Conservation (phyloP, 2,888 invertebrate genomes). For the Vannuccia rotundouncinata region DNA sequence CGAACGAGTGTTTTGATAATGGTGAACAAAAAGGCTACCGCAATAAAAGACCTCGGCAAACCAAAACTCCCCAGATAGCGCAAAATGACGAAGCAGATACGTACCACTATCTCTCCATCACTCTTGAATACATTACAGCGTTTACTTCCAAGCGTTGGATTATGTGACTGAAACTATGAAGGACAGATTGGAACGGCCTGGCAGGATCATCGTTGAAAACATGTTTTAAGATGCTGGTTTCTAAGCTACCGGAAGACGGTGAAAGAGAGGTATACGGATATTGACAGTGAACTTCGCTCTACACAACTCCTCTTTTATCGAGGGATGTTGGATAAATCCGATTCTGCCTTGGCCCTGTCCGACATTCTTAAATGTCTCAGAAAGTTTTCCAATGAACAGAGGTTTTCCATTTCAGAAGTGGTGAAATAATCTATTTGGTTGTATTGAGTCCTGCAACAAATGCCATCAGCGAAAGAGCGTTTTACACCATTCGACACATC, state of each 20-base stretch:
- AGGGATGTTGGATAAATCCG: not conserved
- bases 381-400: not conserved
- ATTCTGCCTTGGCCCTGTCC: too few species aligned
- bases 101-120: not conserved
- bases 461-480: not conserved
- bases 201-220: not conserved
- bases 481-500: not conserved
- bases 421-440: not conserved
- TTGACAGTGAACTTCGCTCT: too few species aligned
- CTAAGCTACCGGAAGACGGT: too few species aligned
- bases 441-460: not conserved
- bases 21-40: not conserved
- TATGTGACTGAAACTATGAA: not conserved
- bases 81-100: not conserved
- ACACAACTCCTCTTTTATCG: not conserved
- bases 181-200: not conserved
- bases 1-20: not conserved
- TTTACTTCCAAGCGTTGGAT: not conserved
- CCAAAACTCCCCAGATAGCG: not conserved
- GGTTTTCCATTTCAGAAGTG: not conserved
- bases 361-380: not conserved
- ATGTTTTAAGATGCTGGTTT: not conserved
- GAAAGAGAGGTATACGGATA: too few species aligned
- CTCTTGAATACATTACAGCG: not conserved
- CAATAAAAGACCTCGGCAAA: not conserved